Conservation (phyloP, 2,797 vertebrate species). For the Hyperoplus immaculatus region DNA sequence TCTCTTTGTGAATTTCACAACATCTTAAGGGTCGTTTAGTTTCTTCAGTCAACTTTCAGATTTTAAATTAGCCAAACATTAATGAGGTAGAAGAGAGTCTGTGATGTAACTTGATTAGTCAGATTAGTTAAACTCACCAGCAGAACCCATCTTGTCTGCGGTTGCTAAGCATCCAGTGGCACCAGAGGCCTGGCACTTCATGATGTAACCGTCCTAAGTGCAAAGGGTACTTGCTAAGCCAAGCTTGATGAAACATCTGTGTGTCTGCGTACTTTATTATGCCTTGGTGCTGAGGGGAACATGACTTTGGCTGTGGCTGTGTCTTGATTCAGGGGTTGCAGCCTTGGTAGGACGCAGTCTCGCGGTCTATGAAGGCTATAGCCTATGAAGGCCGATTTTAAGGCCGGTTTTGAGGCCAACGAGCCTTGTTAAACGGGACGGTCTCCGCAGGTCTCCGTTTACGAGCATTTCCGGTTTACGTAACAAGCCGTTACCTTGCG, state of each 20-base stretch:
- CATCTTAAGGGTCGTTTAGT: constrained; percentile 16
- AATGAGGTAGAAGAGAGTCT: constrained; percentile 60
- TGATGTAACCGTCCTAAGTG: constrained; percentile 57
- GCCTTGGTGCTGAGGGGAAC: neutral
- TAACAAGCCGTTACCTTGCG: too few species aligned
- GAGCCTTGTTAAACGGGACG: too few species aligned
- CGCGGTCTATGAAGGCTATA: too few species aligned
- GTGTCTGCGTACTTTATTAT: constrained; percentile 28
- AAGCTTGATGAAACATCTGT: constrained; percentile 52
- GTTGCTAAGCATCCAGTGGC: constrained; percentile 59
- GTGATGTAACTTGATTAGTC: constrained; percentile 61
- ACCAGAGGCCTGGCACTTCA: constrained; percentile 38
- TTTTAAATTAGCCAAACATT: constrained; percentile 49
- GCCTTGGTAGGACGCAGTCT: too few species aligned
- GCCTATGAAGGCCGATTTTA: too few species aligned
- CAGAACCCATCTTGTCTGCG: constrained; percentile 27
- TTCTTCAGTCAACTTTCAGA: constrained; percentile 28
- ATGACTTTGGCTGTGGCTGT: too few species aligned
- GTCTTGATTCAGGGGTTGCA: too few species aligned
- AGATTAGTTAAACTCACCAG: constrained; percentile 45
- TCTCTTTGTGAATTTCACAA: constrained; percentile 24
- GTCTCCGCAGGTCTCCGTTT: too few species aligned
- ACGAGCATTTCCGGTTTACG: too few species aligned
- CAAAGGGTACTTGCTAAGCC: constrained; percentile 29
- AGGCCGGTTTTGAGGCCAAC: too few species aligned